Base-by-base conservation (phyloP, 2,113 vertebrate species). In the Etheostoma cragini region DNA sequence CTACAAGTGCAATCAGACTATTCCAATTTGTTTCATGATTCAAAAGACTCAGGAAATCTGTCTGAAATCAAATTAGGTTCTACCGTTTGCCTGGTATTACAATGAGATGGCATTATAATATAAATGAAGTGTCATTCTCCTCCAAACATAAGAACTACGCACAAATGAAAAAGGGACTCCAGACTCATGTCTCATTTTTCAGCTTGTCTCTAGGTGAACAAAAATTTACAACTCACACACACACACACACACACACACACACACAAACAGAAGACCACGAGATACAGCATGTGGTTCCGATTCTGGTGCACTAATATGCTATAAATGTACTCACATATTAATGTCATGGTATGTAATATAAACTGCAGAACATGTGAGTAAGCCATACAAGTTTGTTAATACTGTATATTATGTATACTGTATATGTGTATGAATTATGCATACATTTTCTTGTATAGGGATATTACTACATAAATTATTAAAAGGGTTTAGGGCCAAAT, bases 381-480 rank as follows among this genome's bases (percentile, higher is more conserved):
- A 52, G 35, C 45, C 26, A 14, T 65, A 49, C n/a, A 2, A 24
- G 17, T 21, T 67, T 16, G 16, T 76, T 17, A 64, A 30, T 30
- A 30, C 30, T 30, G 30, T 30, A 30, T 30, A 30, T 30, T 30
- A 30, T 30, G 30, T 30, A 30, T 3, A 30, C 30, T 30, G 30
- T 50, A 8, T 67, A 42, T 46, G 22, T 22, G 17, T 17, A 64
- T 90, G 54, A 86, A 87, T 89, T 68, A 85, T 89, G 46, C 68
- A 88, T 69, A 30, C 1, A 35, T 71, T 38, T 69, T 12, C 78
- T 72, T 74, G 58, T 81, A 63, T 81, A 75, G 16, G 68, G 42
- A 76, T 68, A 86, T 64, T 77, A 66, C 74, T 26, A 16, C 63
- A 87, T 87, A 24, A 80, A 90, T 89, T 82, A 85, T 90, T 89